Evolutionary conservation across 2,888 invertebrate genomes (phyloP).

Genomic region (Villa cingulata): DNA sequence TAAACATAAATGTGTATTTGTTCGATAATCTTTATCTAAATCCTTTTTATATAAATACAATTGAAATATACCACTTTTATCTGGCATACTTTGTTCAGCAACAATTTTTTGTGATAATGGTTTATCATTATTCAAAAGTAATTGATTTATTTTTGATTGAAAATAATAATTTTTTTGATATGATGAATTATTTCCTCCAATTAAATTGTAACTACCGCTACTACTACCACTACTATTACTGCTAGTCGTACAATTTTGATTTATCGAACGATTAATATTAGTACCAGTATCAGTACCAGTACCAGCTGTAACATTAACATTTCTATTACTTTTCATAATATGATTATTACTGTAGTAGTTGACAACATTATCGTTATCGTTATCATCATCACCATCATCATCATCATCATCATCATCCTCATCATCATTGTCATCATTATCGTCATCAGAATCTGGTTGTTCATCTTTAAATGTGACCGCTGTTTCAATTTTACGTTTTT

Average conservation of each 20-base stretch:
- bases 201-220: not conserved
- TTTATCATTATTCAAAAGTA: not conserved
- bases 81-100: conserved; percentile 1
- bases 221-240: not conserved
- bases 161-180: not conserved
- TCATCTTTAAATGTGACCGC: not conserved
- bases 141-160: not conserved
- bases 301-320: too few species aligned
- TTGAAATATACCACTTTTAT: conserved; percentile 15
- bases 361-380: not conserved
- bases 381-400: conserved; percentile 1
- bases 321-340: too few species aligned
- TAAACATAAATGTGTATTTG: conserved; percentile 30
- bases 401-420: conserved; percentile 2
- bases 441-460: not conserved
- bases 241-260: too few species aligned
- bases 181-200: not conserved
- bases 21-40: conserved; percentile 24
- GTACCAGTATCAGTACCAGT: too few species aligned
- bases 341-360: too few species aligned
- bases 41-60: conserved; percentile 30
- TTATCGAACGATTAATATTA: too few species aligned
- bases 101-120: not conserved
- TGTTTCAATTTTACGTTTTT: too few species aligned
- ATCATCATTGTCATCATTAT: conserved; percentile 6